Base-by-base conservation (phyloP, 2,888 invertebrate genomes). In the Mycalesis mineus region DNA sequence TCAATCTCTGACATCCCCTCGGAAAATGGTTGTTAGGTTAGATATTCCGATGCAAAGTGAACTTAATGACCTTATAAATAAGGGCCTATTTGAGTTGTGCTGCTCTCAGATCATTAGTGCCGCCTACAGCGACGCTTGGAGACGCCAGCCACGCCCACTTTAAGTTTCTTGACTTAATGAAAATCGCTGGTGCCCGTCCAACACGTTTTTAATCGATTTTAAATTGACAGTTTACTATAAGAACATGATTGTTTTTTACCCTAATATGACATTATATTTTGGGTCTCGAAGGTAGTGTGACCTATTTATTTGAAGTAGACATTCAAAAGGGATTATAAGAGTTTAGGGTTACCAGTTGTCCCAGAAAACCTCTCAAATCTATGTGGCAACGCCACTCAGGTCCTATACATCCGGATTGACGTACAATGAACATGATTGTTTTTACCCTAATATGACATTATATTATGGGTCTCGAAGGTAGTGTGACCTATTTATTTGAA, bases 141-240 rank as follows among this genome's bases (percentile, higher is more conserved):
- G 77, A 75, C 72, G 62, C 54, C 68, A 50, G 65, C 68, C 78
- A 76, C 82, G 80, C 82, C 82, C 68, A 68, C 50, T 57, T 55
- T 50, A 61, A 62, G 60, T 62, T 64, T 54, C 60, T 60, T 48
- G 69, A 68, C 69, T 75, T 75, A 75, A 77, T 73, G 70, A 71
- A 66, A 73, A 73, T 69, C 62, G 62, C 66, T 74, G 63, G 61
- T 68, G 67, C 66, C 64, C 64, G 56, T 64, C 68, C 64, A 66
- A 68, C 64, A 64, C 63, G 61, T 62, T 65, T 68, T 65, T 62
- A 66, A 69, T 67, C 69, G 65, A 65, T 59, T 65, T 64, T 57
- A 60, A 61, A 65, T 60, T 55, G 55, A 48, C 52, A 44, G 48
- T 44, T 50, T 44, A 15, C 13, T 36, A 33, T 39, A 50, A 40